phyloP scores from a whole-genome alignment of 2,888 invertebrate species.

The Tetragonula carbonaria region DNA sequence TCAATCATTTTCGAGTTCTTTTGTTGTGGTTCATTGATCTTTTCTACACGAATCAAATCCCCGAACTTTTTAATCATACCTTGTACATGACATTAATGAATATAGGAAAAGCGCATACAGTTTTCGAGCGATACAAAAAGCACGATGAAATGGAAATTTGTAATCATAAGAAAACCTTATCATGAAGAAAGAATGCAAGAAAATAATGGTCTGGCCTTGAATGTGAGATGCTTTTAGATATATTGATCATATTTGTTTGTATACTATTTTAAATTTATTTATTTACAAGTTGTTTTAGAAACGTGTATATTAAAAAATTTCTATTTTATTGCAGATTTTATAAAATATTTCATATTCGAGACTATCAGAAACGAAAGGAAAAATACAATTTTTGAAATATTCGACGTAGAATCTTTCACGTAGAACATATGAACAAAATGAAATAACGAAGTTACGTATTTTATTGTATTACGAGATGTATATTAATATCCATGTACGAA shows the following conservation, averaged over 20 bases:
- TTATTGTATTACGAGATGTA: slow-evolving; percentile 61
- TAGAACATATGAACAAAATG: slow-evolving; percentile 46
- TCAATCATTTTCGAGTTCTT: no score
- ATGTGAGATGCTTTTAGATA: slow-evolving; percentile 42
- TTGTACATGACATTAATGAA: not conserved
- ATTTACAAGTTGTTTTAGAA: slow-evolving; percentile 62
- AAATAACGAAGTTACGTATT: slow-evolving; percentile 56
- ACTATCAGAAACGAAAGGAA: slow-evolving; percentile 35
- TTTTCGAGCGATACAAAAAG: slow-evolving; percentile 14
- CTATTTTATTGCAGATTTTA: slow-evolving; percentile 79
- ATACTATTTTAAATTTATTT: slow-evolving; percentile 59
- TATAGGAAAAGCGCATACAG: slow-evolving; percentile 5
- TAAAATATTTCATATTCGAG: slow-evolving; percentile 71
- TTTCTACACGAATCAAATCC: not conserved
- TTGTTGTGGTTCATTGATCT: not conserved
- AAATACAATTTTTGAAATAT: slow-evolving; percentile 20
- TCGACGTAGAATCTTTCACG: slow-evolving; percentile 43
- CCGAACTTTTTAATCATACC: not conserved
- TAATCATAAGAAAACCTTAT: slow-evolving; percentile 34
- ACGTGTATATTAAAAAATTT: slow-evolving; percentile 73
- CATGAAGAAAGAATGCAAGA: slow-evolving; percentile 4
- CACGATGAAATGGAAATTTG: slow-evolving; percentile 12
- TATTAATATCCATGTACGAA: slow-evolving; percentile 52
- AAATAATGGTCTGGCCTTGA: slow-evolving; percentile 46
- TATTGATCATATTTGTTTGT: slow-evolving; percentile 37